Base-by-base conservation (phyloP, 2,797 vertebrate species). In the Phyllotis vaccarum region DNA sequence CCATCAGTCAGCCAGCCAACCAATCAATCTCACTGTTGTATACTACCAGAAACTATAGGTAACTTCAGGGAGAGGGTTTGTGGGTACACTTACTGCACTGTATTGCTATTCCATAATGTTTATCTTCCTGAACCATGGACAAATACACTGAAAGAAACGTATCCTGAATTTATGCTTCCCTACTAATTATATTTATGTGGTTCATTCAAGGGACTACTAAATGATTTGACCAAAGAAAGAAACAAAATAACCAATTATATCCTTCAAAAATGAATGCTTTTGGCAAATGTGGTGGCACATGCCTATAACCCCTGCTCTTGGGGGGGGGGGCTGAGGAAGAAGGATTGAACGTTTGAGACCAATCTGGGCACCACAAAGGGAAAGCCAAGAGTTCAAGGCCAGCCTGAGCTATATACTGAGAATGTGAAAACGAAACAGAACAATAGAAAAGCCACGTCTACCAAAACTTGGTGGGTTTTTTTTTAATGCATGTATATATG, bases 1-100 rank as follows among this genome's bases (percentile, higher is more conserved):
- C 86, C 86, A 97, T 93, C 96, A 46, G 81, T 93, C 90, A 97
- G 31, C 76, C n/a, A 68, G 91, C 62, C 49, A 88, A 34, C 81
- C 24, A 64, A 75, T 90, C 83, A 60, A 0, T 95, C 87, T 86
- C 11, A 0, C 10, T 64, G 93, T 54, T 34, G 6, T 29, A 46
- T 5, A 17, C 70, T 13, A 75, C 37, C 2, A 0, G 62, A 22
- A 27, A 80, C 75, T 40, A 89, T 72, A 86, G 49, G 60, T 46
- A 43, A n/a, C 56, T 88, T 94, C 54, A 21, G 74, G 66, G 74
- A 83, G n/a, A 75, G 7, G 31, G 37, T 43, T 52, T 89, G 6
- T 1, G 21, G 62, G 56, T 76, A n/a, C 1, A 17, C 12, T 31
- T 0, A 12, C 70, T 54, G 58, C 14, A 22, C 31, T 7, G 9